A percentile compares a stretch with the other conserved stretches of the same genome.
Evolutionary conservation across 2,113 vertebrate genomes (phyloP).

Genomic region (human (Homo sapiens)): GRCh38 chr7:132803501-132804000

Average conservation of each 20-base stretch:
- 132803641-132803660: not conserved
- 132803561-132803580: not conserved
- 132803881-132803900: not conserved
- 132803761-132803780: too few species aligned
- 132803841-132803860: not conserved
- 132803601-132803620: not conserved
- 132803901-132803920: not conserved
- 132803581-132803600: slow-evolving; percentile 18
- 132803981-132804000: not conserved
- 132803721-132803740: not conserved
- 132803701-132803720: not conserved
- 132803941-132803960: not conserved
- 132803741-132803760: not conserved
- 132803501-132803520: not conserved
- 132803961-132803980: not conserved
- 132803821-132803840: too few species aligned
- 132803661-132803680: not conserved
- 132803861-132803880: not conserved
- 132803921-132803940: not conserved
- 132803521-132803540: not conserved
- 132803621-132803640: not conserved
- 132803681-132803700: not conserved
- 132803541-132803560: not conserved
- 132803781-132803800: too few species aligned
- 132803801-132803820: too few species aligned